Evolutionary conservation across 2,888 invertebrate species (phyloP).

Genomic region (Agriotes lineatus): DNA sequence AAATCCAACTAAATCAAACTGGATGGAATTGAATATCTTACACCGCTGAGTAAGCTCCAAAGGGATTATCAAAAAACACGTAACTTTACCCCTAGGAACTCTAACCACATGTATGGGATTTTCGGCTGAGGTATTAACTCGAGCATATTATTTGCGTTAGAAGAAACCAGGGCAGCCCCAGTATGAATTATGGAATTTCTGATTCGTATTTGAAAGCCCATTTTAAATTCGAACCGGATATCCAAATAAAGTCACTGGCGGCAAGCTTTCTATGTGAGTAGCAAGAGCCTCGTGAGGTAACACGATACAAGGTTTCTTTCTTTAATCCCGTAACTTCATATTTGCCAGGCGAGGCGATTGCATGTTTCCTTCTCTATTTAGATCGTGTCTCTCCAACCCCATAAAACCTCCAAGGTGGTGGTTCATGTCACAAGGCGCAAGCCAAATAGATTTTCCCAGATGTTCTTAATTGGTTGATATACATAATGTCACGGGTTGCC

Average conservation of each 20-base stretch:
- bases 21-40: no score
- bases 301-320: slow-evolving; percentile 26
- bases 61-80: no score
- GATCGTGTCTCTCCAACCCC: slow-evolving; percentile 12
- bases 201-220: slow-evolving; percentile 26
- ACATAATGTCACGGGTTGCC: slow-evolving; percentile 30
- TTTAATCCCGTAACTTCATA: slow-evolving; percentile 37
- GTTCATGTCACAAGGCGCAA: slow-evolving; percentile 21
- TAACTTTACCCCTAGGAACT: no score
- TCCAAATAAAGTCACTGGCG: slow-evolving; percentile 12
- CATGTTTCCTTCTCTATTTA: slow-evolving; percentile 22
- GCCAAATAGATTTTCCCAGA: slow-evolving; percentile 32
- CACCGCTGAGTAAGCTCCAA: no score
- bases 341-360: slow-evolving; percentile 17
- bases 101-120: neutral
- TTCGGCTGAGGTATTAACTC: neutral
- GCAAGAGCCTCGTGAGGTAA: slow-evolving; percentile 19
- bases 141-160: slow-evolving; percentile 8
- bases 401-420: slow-evolving; percentile 29
- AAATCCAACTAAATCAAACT: no score
- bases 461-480: slow-evolving; percentile 35
- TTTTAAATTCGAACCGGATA: slow-evolving; percentile 24
- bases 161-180: slow-evolving; percentile 9
- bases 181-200: slow-evolving; percentile 22
- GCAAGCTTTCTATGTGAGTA: slow-evolving; percentile 17